Evolutionary conservation across 2,797 vertebrate genomes (phyloP).

Genomic region (Trachurus trachurus): DNA sequence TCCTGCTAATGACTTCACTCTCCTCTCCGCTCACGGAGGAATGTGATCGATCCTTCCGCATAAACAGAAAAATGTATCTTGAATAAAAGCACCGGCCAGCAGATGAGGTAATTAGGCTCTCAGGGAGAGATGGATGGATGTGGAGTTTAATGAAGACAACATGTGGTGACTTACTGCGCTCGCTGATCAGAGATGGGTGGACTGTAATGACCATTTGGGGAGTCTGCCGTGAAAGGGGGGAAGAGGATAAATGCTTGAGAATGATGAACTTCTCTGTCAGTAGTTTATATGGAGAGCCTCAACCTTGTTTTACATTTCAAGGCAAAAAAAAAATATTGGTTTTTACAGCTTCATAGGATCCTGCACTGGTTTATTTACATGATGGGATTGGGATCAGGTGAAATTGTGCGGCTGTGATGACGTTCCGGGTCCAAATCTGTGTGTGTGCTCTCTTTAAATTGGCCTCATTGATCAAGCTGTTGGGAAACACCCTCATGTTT

Average conservation of each 20-base stretch:
- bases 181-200: slow-evolving; percentile 25
- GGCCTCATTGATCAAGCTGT: slow-evolving; percentile 80
- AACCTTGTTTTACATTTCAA: slow-evolving; percentile 38
- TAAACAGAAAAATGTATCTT: slow-evolving; percentile 32
- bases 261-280: neutral
- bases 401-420: slow-evolving; percentile 14
- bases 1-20: neutral
- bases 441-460: slow-evolving; percentile 70
- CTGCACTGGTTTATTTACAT: slow-evolving; percentile 3
- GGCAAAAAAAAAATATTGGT: slow-evolving; percentile 34
- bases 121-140: slow-evolving; percentile 33
- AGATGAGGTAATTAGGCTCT: slow-evolving; percentile 56
- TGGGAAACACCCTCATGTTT: slow-evolving; percentile 66
- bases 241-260: slow-evolving; percentile 18
- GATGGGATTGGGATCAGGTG: slow-evolving; percentile 24
- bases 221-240: slow-evolving; percentile 16
- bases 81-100: slow-evolving; percentile 45
- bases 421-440: slow-evolving; percentile 33
- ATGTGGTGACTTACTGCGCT: slow-evolving; percentile 36
- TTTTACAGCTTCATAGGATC: slow-evolving; percentile 32
- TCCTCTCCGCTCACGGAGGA: neutral
- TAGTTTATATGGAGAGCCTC: slow-evolving; percentile 12
- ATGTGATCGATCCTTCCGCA: neutral
- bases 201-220: slow-evolving; percentile 34
- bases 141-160: slow-evolving; percentile 53